These are phyloP conservation scores for Malthinus seriepunctatus DNA, from an alignment of 2,888 invertebrate genomes.

Conservation along the genomic window DNA sequence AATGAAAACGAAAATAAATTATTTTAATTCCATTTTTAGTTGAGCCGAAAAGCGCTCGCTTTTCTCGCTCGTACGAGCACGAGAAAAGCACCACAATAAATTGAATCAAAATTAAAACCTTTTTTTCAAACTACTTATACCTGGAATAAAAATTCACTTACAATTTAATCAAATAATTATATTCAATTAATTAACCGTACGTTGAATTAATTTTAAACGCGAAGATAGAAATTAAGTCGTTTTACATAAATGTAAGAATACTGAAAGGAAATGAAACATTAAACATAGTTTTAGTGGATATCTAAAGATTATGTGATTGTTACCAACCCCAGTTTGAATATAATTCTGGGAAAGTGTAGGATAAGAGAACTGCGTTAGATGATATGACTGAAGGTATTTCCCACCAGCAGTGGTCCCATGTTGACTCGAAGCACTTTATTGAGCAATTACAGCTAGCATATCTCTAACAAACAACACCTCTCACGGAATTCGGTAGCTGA, in stretches of 20 bases:
- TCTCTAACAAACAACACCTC: slow-evolving; percentile 30
- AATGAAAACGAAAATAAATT: not conserved
- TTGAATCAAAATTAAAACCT: no score
- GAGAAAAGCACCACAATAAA: no score
- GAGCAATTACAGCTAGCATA: slow-evolving; percentile 30
- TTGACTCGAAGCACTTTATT: slow-evolving; percentile 31
- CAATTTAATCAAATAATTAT: not conserved
- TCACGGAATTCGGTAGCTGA: slow-evolving; percentile 32
- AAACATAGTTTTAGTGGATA: slow-evolving; percentile 7
- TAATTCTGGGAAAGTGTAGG: slow-evolving; percentile 11
- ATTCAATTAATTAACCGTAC: not conserved
- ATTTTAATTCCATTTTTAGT: not conserved
- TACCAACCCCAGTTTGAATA: slow-evolving; percentile 2
- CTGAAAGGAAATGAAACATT: slow-evolving; percentile 6
- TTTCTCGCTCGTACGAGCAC: no score
- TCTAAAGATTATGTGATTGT: slow-evolving; percentile 3
- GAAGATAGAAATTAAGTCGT: slow-evolving; percentile 5
- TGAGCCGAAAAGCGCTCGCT: not conserved
- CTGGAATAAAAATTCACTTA: no score
- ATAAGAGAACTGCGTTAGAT: slow-evolving; percentile 21
- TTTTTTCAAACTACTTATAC: no score
- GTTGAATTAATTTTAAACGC: not conserved
- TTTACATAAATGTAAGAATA: slow-evolving; percentile 2
- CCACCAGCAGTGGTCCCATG: slow-evolving; percentile 24
- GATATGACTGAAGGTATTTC: slow-evolving; percentile 28